These are phyloP conservation scores for Gasteruption jaculator DNA, from an alignment of 2,888 invertebrate genomes.

Conservation along the genomic window DNA sequence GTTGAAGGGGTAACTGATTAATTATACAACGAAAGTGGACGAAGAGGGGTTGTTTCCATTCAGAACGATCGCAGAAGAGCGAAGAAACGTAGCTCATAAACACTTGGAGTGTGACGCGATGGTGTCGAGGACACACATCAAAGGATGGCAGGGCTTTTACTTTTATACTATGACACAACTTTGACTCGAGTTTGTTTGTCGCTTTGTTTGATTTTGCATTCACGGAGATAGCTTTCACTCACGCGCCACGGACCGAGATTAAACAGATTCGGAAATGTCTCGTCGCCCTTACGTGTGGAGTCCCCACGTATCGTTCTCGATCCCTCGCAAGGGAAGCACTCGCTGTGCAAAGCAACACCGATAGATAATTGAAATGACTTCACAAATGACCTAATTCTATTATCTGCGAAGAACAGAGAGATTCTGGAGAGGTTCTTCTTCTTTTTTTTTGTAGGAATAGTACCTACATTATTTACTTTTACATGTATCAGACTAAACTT, in stretches of 20 bases:
- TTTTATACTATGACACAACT: slow-evolving; percentile 36
- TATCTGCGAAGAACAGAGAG: too few species aligned
- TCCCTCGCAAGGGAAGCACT: too few species aligned
- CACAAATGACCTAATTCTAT: too few species aligned
- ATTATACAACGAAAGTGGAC: slow-evolving; percentile 43
- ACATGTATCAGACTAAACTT: too few species aligned
- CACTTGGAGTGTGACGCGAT: slow-evolving; percentile 41
- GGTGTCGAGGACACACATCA: slow-evolving; percentile 44
- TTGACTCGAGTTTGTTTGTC: slow-evolving; percentile 48
- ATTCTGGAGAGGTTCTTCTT: too few species aligned
- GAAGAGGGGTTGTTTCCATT: slow-evolving; percentile 28
- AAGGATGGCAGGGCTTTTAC: slow-evolving; percentile 33
- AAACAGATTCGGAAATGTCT: slow-evolving; percentile 51
- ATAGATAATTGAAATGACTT: too few species aligned
- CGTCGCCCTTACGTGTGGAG: too few species aligned
- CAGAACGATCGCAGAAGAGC: slow-evolving; percentile 37
- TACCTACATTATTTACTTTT: too few species aligned
- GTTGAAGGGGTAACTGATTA: slow-evolving; percentile 35
- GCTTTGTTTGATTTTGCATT: slow-evolving; percentile 51
- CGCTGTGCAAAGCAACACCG: too few species aligned
- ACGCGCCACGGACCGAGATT: slow-evolving; percentile 47
- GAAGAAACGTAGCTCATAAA: slow-evolving; percentile 36
- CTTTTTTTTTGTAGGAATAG: too few species aligned
- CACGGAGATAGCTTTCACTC: slow-evolving; percentile 51
- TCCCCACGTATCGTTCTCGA: too few species aligned